Evolutionary conservation across 2,113 vertebrate species (phyloP), one percentile per base, ranked within the genome.

Genomic region (Brachypodius melanocephalos): DNA sequence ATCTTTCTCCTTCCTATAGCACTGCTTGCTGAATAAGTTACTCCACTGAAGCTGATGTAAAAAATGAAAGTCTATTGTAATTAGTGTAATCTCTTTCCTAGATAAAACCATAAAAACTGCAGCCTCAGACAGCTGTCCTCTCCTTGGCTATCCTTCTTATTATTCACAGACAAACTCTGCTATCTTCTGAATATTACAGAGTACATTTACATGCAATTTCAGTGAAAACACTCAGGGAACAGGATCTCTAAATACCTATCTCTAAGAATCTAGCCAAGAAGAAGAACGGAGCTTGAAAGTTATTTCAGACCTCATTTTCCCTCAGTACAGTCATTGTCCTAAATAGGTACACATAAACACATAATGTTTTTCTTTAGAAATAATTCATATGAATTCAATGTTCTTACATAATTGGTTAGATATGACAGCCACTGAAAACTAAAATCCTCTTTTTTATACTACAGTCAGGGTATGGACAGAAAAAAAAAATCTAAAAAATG

Each of bases 51-150:
- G 68, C 12, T 19, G 48, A 77, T 36, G 38, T 0, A 83, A 72
- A 67, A 90, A 95, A 90, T 29, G 26, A 86, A 88, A 90, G 40
- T 52, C 31, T 62, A 12, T 6, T 90, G 55, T 43, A 95, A 96
- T 92, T 95, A 94, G 55, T 7, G 36, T 66, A 81, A 24, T 71
- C 66, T 59, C 69, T 84, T 81, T 62, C 61, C 74, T 85, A 76
- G 59, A 81, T n/a, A 54, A 87, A 81, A 42, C 43, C 61, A 49
- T 4, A 38, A 85, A 74, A 93, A 81, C 34, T 49, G 59, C 48
- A 76, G 52, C 61, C 85, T 91, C 79, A 84, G 88, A 83, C 25
- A 79, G 65, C 88, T 91, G 79, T 84, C 93, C 84, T 78, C 36
- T 93, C 55, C 79, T 76, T 81, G 52, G 51, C 52, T 75, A 77